A percentile compares a stretch with the other conserved stretches of the same genome.
phyloP scores from a whole-genome alignment of 2,113 vertebrate species.

The Amia ocellicauda region DNA sequence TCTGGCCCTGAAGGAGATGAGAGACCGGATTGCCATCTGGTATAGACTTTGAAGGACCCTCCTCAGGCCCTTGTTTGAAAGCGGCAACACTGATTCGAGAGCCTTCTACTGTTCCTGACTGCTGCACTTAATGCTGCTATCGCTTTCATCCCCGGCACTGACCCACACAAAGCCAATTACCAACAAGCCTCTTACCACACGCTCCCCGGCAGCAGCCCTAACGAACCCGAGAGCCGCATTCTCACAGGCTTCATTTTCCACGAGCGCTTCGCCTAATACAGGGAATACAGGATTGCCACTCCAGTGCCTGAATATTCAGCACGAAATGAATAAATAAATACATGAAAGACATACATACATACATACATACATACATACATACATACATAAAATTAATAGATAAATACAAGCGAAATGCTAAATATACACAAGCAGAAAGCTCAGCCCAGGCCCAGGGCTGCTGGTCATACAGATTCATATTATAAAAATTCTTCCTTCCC shows the following conservation, averaged over 20 bases:
- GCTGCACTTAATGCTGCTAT: neutral
- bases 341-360: too few species aligned
- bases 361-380: too few species aligned
- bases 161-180: slow-evolving; percentile 1
- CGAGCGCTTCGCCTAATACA: too few species aligned
- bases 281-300: neutral
- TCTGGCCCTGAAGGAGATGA: neutral
- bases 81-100: too few species aligned
- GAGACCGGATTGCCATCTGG: neutral
- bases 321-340: neutral
- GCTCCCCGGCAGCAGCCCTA: too few species aligned
- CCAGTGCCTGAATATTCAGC: neutral
- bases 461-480: too few species aligned
- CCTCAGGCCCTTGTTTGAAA: neutral
- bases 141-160: neutral
- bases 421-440: too few species aligned
- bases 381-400: too few species aligned
- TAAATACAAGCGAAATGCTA: too few species aligned
- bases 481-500: neutral
- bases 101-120: neutral
- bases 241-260: too few species aligned
- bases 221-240: neutral
- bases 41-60: neutral
- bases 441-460: too few species aligned
- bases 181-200: neutral